Percentiles rank a stretch among this genome's conserved stretches.
phyloP scores from a whole-genome alignment of 2,797 vertebrate species.

The Esox lucius region DNA sequence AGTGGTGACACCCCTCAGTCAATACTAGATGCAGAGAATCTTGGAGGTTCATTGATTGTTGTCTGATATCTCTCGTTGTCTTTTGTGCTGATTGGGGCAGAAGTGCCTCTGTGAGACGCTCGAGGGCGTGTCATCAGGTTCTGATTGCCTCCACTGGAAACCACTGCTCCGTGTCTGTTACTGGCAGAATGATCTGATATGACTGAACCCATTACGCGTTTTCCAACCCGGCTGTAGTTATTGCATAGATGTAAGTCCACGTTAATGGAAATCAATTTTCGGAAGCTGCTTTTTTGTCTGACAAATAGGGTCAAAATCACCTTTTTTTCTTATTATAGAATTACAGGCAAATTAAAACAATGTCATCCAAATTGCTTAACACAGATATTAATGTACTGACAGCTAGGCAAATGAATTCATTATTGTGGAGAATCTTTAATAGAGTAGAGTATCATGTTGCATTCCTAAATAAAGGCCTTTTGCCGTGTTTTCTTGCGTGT shows the following conservation, averaged over 20 bases:
- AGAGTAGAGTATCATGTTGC: neutral
- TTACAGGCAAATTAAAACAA: neutral
- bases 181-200: neutral
- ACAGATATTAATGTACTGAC: neutral
- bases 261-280: neutral
- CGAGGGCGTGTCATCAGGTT: constrained; percentile 71
- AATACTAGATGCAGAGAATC: constrained; percentile 32
- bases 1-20: constrained; percentile 39
- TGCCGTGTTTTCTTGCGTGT: neutral
- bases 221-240: neutral
- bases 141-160: constrained; percentile 2
- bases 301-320: neutral
- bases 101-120: constrained; percentile 10
- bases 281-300: neutral
- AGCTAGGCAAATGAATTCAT: neutral
- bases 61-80: constrained; percentile 30
- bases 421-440: neutral
- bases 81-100: constrained; percentile 50
- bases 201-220: neutral
- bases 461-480: neutral
- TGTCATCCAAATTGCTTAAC: neutral
- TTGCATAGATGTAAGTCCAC: neutral
- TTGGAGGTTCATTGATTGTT: constrained; percentile 60
- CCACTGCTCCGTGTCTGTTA: neutral
- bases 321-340: neutral